Evolutionary conservation across 2,888 invertebrate species (phyloP).

Genomic region (Leptopilina myrica): DNA sequence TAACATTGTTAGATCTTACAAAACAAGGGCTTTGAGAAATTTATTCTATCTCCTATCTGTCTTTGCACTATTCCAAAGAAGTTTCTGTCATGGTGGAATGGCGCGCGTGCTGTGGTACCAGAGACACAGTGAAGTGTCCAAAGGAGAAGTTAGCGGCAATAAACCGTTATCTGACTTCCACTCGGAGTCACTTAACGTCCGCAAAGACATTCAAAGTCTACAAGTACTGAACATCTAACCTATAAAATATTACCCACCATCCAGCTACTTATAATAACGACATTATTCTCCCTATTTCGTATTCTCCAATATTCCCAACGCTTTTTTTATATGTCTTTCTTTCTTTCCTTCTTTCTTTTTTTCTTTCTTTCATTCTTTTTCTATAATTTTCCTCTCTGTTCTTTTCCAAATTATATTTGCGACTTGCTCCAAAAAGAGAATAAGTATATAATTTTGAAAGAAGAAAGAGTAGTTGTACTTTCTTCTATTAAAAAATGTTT

Average conservation of each 20-base stretch:
- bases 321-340: too few species aligned
- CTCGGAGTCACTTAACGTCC: conserved; percentile 73
- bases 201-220: conserved; percentile 55
- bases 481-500: too few species aligned
- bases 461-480: too few species aligned
- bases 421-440: too few species aligned
- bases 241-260: conserved; percentile 65
- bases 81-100: conserved; percentile 24
- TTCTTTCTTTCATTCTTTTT: too few species aligned
- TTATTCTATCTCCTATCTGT: conserved; percentile 27
- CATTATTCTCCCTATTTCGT: conserved; percentile 58
- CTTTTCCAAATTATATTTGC: too few species aligned
- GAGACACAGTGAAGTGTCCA: conserved; percentile 43
- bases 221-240: conserved; percentile 52
- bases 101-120: conserved; percentile 4
- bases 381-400: too few species aligned
- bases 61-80: conserved; percentile 18
- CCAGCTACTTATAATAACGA: conserved; percentile 71
- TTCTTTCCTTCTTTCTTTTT: too few species aligned
- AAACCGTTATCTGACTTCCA: conserved; percentile 71
- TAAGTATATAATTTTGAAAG: too few species aligned
- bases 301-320: background rate
- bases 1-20: background rate
- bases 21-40: conserved; percentile 19
- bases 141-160: conserved; percentile 49